Evolutionary conservation across 2,888 invertebrate genomes (phyloP), one percentile per base, ranked within the genome.

Genomic region (Cephus nigrinus): DNA sequence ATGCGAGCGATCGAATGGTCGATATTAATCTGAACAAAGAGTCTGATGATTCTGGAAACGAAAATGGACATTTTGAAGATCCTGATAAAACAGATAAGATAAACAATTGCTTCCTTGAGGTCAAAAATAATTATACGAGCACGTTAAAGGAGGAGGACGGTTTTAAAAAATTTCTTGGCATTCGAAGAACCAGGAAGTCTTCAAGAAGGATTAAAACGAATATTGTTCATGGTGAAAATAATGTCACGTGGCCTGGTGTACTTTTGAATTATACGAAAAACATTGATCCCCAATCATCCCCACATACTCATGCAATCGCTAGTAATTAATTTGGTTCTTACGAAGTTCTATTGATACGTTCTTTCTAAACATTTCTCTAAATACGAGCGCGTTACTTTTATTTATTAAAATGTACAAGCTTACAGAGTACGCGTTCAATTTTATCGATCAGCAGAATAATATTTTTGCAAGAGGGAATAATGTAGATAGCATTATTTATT

Each of bases 241-340:
- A 85, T 34, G 79, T 85, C 23, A 73, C 82, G 34, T 87, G 86
- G 85, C 83, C 86, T 11, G 80, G 83, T 68, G 82, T 86, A 74
- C 75, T 86, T n/a, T 74, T 85, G 15, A 88, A 83, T 79, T 87
- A 86, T 68, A 82, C 81, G 15, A 86, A 81, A 31, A 84, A 85
- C n/a, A 79, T 84, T n/a, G 82, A 87, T 69, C 36, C 79, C 9
- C 74, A 78, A 4, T 74, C 75, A 33, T 80, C 82, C 5, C 78
- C 84, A 4, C 78, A 81, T 73, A 68, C 12, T 68, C 74, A 74
- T 68, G 35, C 69, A 55, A 69, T 75, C 23, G 5, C 23, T 55
- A 9, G 5, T 9, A 55, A 55, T 55, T 55, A 55, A 15, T 23
- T 55, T 23, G 55, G 55, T 5, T 55, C 55, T 23, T 55, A 55